A percentile compares a stretch with the other conserved stretches of the same genome.
Conservation (phyloP, 2,113 vertebrate genomes). For the Platichthys flesus region DNA sequence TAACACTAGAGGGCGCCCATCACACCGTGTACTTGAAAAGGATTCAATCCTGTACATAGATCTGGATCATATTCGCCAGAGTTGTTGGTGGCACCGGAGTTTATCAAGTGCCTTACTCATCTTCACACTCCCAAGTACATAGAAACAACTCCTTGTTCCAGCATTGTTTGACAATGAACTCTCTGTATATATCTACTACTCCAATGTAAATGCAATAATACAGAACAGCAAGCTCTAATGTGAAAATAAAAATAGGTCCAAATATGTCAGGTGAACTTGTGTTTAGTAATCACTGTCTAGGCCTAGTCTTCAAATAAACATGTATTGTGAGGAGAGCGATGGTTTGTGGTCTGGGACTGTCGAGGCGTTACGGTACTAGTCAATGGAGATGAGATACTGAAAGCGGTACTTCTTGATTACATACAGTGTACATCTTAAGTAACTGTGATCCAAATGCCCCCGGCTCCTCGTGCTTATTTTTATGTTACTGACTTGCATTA, state of each 20-base stretch:
- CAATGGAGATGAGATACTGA: slow-evolving; percentile 45
- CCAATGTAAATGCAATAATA: slow-evolving; percentile 58
- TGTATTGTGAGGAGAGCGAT: slow-evolving; percentile 38
- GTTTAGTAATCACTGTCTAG: slow-evolving; percentile 61
- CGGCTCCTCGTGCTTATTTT: slow-evolving; percentile 67
- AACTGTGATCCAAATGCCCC: slow-evolving; percentile 66
- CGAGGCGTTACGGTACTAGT: slow-evolving; percentile 65
- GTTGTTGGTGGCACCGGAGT: slow-evolving; percentile 22
- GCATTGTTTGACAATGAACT: slow-evolving; percentile 69
- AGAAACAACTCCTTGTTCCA: slow-evolving; percentile 25
- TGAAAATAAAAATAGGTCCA: slow-evolving; percentile 75
- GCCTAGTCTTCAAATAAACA: slow-evolving; percentile 44
- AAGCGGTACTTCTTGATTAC: slow-evolving; percentile 74
- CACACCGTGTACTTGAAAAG: slow-evolving; percentile 54
- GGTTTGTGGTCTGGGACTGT: slow-evolving; percentile 45
- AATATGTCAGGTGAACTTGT: slow-evolving; percentile 55
- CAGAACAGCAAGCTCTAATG: slow-evolving; percentile 68
- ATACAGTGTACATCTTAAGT: slow-evolving; percentile 62
- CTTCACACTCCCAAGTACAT: slow-evolving; percentile 67
- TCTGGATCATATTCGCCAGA: slow-evolving; percentile 20
- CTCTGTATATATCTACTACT: slow-evolving; percentile 62
- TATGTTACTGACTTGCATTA: slow-evolving; percentile 77
- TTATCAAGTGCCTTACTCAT: slow-evolving; percentile 63
- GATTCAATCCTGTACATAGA: slow-evolving; percentile 35
- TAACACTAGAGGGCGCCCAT: slow-evolving; percentile 57